Percentiles rank a stretch among this genome's conserved stretches.
phyloP scores from a whole-genome alignment of 2,888 invertebrate genomes.

The Pecten maximus region DNA sequence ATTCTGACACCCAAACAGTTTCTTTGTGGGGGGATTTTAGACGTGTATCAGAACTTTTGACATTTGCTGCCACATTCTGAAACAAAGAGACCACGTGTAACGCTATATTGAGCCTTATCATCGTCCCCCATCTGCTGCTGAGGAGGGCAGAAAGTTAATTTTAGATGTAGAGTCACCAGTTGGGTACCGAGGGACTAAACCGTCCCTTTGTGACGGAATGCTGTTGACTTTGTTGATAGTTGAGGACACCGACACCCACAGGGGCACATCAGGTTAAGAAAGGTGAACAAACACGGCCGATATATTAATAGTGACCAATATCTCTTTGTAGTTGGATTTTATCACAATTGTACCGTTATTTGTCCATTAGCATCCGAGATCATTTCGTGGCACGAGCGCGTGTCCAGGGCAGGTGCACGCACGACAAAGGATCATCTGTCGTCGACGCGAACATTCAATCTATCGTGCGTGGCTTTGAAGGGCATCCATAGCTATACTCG shows the following conservation, averaged over 20 bases:
- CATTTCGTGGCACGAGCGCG: constrained; percentile 49
- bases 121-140: constrained; percentile 19
- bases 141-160: neutral
- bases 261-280: constrained; percentile 8
- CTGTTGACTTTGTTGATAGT: neutral
- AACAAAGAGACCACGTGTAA: neutral
- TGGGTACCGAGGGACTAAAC: neutral
- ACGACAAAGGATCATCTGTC: constrained; percentile 48
- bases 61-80: neutral
- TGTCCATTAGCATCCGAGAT: neutral
- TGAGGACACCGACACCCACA: neutral
- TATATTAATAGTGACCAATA: constrained; percentile 22
- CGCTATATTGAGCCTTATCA: neutral
- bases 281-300: constrained; percentile 3
- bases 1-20: neutral
- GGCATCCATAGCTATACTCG: constrained; percentile 43
- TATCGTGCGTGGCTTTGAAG: constrained; percentile 41
- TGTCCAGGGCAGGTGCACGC: constrained; percentile 54
- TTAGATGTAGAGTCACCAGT: neutral
- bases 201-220: neutral
- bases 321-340: constrained; percentile 5
- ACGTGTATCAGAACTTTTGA: neutral
- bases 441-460: constrained; percentile 31
- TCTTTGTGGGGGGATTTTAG: neutral
- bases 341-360: constrained; percentile 31